A percentile compares a stretch with the other conserved stretches of the same genome.
These are phyloP conservation scores for Drosophila fulvimacula DNA, from an alignment of 2,888 invertebrate species.

Conservation along the genomic window DNA sequence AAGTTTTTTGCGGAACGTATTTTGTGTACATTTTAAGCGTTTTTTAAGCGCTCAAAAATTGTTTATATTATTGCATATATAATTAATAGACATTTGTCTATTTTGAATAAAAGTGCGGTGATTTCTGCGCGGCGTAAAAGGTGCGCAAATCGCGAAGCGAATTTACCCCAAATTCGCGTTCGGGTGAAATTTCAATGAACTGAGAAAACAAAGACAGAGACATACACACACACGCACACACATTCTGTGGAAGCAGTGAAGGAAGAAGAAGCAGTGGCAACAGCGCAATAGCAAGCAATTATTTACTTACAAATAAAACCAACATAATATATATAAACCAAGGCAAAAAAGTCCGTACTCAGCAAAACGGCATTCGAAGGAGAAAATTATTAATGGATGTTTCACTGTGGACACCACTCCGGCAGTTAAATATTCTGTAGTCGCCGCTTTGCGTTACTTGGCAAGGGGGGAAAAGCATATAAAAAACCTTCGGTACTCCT, in stretches of 20 bases:
- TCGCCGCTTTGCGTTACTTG: conserved; percentile 50
- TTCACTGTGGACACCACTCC: conserved; percentile 14
- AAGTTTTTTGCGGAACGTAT: conserved; percentile 81
- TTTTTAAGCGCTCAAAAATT: conserved; percentile 70
- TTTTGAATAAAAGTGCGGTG: conserved; percentile 48
- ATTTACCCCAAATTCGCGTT: conserved; percentile 75
- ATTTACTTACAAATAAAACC: conserved; percentile 71
- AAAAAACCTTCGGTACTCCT: conserved; percentile 68
- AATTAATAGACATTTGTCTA: conserved; percentile 50
- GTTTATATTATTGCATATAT: conserved; percentile 58
- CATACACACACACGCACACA: conserved; percentile 60
- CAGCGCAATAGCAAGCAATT: conserved; percentile 79
- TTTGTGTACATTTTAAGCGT: conserved; percentile 79
- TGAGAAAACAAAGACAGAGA: conserved; percentile 81
- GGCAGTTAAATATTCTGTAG: conserved; percentile 29
- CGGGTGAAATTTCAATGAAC: conserved; percentile 83
- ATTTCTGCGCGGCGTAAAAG: conserved; percentile 59
- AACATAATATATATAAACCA: conserved; percentile 58
- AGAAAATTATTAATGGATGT: conserved; percentile 14
- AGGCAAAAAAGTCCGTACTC: conserved; percentile 37
- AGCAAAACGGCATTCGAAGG: conserved; percentile 12
- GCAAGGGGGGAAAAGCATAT: conserved; percentile 42
- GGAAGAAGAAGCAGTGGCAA: conserved; percentile 73
- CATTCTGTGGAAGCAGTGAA: conserved; percentile 52
- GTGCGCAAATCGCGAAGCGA: conserved; percentile 65